Evolutionary conservation across 2,113 vertebrate genomes (phyloP).

Genomic region (Australoheros scitulus): DNA sequence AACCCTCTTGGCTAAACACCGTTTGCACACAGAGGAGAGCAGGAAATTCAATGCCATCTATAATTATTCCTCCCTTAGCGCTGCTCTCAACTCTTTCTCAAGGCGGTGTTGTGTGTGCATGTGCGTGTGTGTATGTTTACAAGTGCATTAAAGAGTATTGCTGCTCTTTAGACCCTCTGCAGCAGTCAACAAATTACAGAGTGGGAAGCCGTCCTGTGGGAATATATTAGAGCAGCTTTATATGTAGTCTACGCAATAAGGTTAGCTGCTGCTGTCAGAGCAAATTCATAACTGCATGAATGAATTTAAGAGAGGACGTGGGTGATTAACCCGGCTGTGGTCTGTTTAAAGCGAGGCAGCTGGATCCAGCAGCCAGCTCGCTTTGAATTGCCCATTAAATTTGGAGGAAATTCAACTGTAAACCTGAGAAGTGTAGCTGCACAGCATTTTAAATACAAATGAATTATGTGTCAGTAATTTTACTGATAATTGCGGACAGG

Average conservation of each 20-base stretch:
- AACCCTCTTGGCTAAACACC: conserved; percentile 53
- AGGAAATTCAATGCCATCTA: conserved; percentile 66
- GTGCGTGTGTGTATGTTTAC: conserved; percentile 48
- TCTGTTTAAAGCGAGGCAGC: conserved; percentile 45
- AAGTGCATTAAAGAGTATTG: conserved; percentile 60
- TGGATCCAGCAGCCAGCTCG: conserved; percentile 23
- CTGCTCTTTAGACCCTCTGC: conserved; percentile 65
- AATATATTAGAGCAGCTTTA: conserved; percentile 64
- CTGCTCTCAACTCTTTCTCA: conserved; percentile 55
- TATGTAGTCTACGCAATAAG: conserved; percentile 37
- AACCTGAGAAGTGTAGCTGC: conserved; percentile 26
- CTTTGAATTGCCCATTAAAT: conserved; percentile 44
- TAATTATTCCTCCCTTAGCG: conserved; percentile 66
- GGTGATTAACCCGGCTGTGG: conserved; percentile 42
- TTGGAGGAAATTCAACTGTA: conserved; percentile 11
- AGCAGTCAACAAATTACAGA: conserved; percentile 70
- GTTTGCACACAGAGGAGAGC: conserved; percentile 47
- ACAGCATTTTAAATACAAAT: conserved; percentile 16
- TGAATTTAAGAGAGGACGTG: conserved; percentile 51
- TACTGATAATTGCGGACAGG: background rate
- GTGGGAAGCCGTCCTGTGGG: conserved; percentile 68
- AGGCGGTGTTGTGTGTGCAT: conserved; percentile 28
- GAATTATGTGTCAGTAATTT: conserved; percentile 18
- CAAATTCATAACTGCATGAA: conserved; percentile 46
- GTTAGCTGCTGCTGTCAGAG: conserved; percentile 37